Conservation (phyloP, 2,888 invertebrate genomes). For the Euplexia lucipara region DNA sequence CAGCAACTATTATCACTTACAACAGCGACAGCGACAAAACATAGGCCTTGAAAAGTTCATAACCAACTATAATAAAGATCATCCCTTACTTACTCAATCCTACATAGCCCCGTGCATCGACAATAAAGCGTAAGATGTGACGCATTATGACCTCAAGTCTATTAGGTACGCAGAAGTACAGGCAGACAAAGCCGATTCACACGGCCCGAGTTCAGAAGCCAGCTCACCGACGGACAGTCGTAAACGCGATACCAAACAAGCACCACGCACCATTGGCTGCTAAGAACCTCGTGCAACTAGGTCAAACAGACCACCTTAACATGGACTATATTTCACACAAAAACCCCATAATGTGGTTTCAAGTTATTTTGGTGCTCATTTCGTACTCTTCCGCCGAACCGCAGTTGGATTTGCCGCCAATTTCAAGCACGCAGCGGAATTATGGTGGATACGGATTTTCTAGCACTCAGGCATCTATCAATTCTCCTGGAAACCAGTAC, state of each 20-base stretch:
- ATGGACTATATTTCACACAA: slow-evolving; percentile 82
- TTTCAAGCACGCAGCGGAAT: slow-evolving; percentile 82
- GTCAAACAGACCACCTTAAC: slow-evolving; percentile 72
- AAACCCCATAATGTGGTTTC: slow-evolving; percentile 74
- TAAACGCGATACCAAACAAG: slow-evolving; percentile 80
- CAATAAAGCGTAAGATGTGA: slow-evolving; percentile 58
- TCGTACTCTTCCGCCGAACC: slow-evolving; percentile 72
- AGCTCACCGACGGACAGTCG: slow-evolving; percentile 76
- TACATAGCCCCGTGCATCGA: slow-evolving; percentile 39
- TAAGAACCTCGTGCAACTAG: slow-evolving; percentile 67
- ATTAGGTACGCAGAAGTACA: slow-evolving; percentile 62
- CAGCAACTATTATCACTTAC: too few species aligned
- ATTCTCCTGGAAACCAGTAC: slow-evolving; percentile 85
- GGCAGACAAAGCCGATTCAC: slow-evolving; percentile 81
- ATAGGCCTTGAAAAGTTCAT: too few species aligned
- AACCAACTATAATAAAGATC: not conserved
- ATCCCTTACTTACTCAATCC: slow-evolving; percentile 38
- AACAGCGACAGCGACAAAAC: not conserved
- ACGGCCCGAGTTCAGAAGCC: slow-evolving; percentile 83
- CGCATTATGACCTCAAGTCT: slow-evolving; percentile 66
- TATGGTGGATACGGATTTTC: slow-evolving; percentile 83
- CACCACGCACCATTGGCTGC: slow-evolving; percentile 85
- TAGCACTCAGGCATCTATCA: slow-evolving; percentile 81
- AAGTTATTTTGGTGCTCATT: slow-evolving; percentile 72
- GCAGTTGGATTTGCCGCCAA: slow-evolving; percentile 91